Evolutionary conservation across 2,113 vertebrate genomes (phyloP), one percentile per base, ranked within the genome.

Genomic region (Bostrychus sinensis): DNA sequence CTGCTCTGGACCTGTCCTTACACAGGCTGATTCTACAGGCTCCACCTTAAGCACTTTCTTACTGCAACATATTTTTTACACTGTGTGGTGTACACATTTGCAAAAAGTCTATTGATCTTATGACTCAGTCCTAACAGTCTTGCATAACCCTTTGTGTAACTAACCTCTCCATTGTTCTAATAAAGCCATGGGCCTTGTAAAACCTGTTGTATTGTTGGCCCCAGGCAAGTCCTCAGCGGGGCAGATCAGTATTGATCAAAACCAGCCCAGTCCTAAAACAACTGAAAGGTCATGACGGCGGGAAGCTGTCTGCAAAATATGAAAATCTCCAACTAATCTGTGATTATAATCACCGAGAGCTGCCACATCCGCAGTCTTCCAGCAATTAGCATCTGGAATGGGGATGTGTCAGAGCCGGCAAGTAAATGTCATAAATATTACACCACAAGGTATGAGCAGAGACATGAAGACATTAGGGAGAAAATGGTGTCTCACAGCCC

Each of bases 291-390:
- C 89, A 85, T 56, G 62, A 11, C 1, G 78, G 82, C 62, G 70
- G 76, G 82, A 74, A 19, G 54, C 68, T 85, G 84, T 89, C 84
- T 89, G 82, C 72, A 77, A 88, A 89, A 87, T 88, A 89, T 89
- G 70, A 91, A 92, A 89, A 90, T 86, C 55, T 81, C 62, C 30
- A 63, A 75, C 39, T 69, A 78, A 78, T 85, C 88, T 83, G 76
- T 77, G 74, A 90, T 85, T 84, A 65, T 80, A 75, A 88, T 86
- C 80, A 78, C 42, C 73, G 56, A 17, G 38, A 28, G 54, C 26
- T 46, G 58, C 32, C 59, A 75, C 57, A 56, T 60, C 50, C 80
- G 62, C 32, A 66, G 62, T 54, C 70, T 72, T 63, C 58, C 67
- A 73, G 57, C 68, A 78, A 61, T 81, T 70, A 78, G 66, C 70